Conservation (phyloP, 2,888 invertebrate genomes). For the Synanthedon myopaeformis region DNA sequence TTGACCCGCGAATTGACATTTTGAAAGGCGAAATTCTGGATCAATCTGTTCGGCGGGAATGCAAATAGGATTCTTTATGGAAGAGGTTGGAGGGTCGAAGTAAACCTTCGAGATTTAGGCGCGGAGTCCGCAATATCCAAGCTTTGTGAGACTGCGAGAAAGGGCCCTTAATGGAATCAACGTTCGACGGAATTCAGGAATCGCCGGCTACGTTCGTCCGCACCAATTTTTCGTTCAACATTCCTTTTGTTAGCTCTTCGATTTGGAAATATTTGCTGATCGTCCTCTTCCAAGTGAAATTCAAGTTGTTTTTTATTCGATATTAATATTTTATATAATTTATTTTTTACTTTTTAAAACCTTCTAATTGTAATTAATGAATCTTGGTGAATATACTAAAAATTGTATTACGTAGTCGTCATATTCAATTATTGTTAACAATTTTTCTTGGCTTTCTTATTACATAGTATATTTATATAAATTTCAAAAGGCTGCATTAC, state of each 20-base stretch:
- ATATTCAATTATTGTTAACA: too few species aligned
- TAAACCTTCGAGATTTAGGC: conserved; percentile 43
- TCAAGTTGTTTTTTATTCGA: neutral
- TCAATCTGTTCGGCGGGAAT: conserved; percentile 44
- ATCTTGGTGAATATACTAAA: too few species aligned
- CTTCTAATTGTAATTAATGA: too few species aligned
- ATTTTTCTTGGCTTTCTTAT: too few species aligned
- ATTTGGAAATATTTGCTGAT: neutral
- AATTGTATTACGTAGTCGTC: too few species aligned
- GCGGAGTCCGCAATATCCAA: conserved; percentile 37
- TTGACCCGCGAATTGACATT: conserved; percentile 46
- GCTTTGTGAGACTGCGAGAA: conserved; percentile 44
- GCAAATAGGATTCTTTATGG: conserved; percentile 56
- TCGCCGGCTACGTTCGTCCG: conserved; percentile 7
- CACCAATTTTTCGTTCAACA: conserved; percentile 9
- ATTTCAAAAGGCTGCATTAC: too few species aligned
- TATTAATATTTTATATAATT: too few species aligned
- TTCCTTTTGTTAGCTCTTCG: conserved; percentile 7
- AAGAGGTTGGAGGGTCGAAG: conserved; percentile 25
- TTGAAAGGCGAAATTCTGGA: conserved; percentile 36
- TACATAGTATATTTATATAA: too few species aligned
- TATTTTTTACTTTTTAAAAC: too few species aligned
- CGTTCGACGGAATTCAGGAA: conserved; percentile 15
- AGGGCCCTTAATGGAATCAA: conserved; percentile 60
- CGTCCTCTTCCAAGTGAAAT: neutral